These are phyloP conservation scores for Calidris pygmaea DNA, from an alignment of 2,113 vertebrate genomes.

Conservation along the genomic window DNA sequence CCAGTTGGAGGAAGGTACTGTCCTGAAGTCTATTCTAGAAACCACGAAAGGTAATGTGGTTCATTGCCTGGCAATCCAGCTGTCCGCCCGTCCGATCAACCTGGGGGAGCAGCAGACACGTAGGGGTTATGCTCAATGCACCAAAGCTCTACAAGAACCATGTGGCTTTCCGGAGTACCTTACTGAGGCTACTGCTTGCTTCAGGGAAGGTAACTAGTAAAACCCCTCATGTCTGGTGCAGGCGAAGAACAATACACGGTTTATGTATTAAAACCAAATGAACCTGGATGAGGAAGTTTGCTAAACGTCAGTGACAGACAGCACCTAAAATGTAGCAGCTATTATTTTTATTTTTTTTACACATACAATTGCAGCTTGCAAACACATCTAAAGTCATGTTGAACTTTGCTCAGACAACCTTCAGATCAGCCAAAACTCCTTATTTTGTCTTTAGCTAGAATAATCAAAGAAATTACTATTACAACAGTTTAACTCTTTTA, in stretches of 20 bases:
- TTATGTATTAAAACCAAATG: not conserved
- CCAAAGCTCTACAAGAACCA: not conserved
- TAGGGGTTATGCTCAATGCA: not conserved
- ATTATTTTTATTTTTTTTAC: not conserved
- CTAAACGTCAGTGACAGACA: not conserved
- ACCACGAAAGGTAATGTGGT: not conserved
- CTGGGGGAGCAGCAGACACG: rapidly evolving
- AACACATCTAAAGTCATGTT: not conserved
- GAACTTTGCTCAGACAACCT: not conserved
- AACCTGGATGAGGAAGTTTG: not conserved
- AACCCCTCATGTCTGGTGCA: not conserved
- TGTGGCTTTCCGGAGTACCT: not conserved
- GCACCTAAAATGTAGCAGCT: not conserved
- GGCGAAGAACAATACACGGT: not conserved
- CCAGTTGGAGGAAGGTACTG: not conserved
- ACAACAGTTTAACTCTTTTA: not conserved
- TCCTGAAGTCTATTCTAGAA: not conserved
- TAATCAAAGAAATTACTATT: not conserved
- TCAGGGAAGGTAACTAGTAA: not conserved
- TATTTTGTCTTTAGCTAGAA: not conserved
- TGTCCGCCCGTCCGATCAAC: not conserved
- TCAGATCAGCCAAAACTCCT: not conserved
- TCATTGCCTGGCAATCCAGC: not conserved
- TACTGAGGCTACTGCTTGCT: not conserved
- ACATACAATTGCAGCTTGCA: not conserved